Percentiles rank a stretch among this genome's conserved stretches.
These are phyloP conservation scores for Trissolcus brochymenae DNA, from an alignment of 2,888 invertebrate genomes.

Conservation along the genomic window DNA sequence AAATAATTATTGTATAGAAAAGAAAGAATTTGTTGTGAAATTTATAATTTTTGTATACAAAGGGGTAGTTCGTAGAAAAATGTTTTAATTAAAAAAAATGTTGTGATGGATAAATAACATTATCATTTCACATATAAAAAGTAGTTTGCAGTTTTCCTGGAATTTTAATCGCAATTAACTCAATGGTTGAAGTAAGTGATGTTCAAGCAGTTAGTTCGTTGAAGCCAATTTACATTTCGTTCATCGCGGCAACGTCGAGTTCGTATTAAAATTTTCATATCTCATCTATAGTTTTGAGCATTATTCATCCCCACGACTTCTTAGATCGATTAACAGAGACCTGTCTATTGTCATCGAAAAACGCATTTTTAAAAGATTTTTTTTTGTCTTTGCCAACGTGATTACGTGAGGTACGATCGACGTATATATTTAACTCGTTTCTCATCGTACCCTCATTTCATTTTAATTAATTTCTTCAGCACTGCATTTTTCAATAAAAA, in stretches of 20 bases:
- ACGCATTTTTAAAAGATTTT: conserved; percentile 16
- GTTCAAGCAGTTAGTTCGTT: conserved; percentile 4
- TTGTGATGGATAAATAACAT: too few species aligned
- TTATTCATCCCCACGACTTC: conserved; percentile 42
- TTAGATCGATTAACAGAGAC: conserved; percentile 44
- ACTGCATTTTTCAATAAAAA: conserved; percentile 15
- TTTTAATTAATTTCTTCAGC: conserved; percentile 20
- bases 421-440: conserved; percentile 56
- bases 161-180: too few species aligned
- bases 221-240: conserved; percentile 45
- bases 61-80: too few species aligned
- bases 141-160: too few species aligned
- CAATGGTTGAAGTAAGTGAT: too few species aligned
- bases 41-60: too few species aligned
- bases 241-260: conserved; percentile 21
- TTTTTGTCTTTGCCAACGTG: conserved; percentile 36
- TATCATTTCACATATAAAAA: too few species aligned
- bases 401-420: conserved; percentile 23
- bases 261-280: conserved; percentile 39
- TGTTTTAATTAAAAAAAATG: too few species aligned
- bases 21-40: too few species aligned
- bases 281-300: conserved; percentile 26
- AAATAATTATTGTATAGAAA: too few species aligned
- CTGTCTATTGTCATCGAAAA: conserved; percentile 24
- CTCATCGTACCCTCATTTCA: conserved; percentile 40